Evolutionary conservation across 2,113 vertebrate genomes (phyloP).

Genomic region (Zosterops hypoxanthus): DNA sequence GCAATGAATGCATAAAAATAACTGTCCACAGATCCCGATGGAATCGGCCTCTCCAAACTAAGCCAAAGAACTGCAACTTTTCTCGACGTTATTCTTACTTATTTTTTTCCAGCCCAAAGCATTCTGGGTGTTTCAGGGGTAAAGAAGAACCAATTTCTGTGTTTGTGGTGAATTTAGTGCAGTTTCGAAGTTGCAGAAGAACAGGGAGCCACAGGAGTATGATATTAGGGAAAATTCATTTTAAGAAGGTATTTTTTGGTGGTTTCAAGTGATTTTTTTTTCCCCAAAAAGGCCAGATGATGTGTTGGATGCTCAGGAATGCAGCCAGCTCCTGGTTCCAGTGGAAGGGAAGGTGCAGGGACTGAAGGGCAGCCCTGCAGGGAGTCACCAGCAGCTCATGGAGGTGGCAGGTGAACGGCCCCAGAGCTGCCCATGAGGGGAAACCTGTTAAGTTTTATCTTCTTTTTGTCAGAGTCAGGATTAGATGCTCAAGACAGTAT

Average conservation of each 20-base stretch:
- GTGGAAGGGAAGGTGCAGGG: background rate
- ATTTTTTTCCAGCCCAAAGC: background rate
- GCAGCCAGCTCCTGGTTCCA: background rate
- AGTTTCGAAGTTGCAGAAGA: background rate
- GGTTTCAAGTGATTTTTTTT: background rate
- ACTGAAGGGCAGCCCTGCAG: background rate
- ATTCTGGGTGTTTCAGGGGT: background rate
- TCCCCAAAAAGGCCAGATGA: background rate
- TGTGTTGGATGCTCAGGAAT: accelerated
- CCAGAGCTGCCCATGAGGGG: background rate
- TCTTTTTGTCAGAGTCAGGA: background rate
- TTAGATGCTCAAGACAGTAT: background rate
- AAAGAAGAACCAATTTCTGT: accelerated
- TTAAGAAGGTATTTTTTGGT: background rate
- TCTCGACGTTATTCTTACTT: background rate
- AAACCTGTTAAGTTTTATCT: background rate
- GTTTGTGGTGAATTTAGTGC: background rate
- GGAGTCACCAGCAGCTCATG: background rate
- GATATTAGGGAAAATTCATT: background rate
- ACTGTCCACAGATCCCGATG: background rate
- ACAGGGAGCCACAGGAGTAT: background rate
- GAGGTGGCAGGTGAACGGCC: background rate
- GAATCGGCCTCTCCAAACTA: background rate
- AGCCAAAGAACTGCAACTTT: background rate
- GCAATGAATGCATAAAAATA: slow-evolving; percentile 55